Conservation (phyloP, 2,888 invertebrate genomes). For the Lasioglossum calceatum region DNA sequence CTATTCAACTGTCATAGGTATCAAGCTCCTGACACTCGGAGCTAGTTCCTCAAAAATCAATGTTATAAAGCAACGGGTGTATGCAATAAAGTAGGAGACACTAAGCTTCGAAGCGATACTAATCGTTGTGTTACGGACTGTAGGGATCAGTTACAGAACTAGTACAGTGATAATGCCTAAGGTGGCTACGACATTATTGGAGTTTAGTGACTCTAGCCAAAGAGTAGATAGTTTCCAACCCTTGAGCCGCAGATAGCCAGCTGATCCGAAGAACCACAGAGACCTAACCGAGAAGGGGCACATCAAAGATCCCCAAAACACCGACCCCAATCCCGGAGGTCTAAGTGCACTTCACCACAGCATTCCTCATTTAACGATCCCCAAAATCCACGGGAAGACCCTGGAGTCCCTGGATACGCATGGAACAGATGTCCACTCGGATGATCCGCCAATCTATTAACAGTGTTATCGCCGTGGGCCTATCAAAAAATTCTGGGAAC, state of each 20-base stretch:
- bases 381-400: slow-evolving; percentile 15
- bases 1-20: neutral
- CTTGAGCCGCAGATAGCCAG: neutral
- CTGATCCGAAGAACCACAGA: neutral
- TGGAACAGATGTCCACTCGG: neutral
- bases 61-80: neutral
- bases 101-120: neutral
- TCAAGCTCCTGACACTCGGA: neutral
- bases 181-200: neutral
- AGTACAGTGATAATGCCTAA: neutral
- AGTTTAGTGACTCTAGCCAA: neutral
- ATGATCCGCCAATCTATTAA: slow-evolving; percentile 35
- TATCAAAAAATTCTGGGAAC: slow-evolving; percentile 44
- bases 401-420: neutral
- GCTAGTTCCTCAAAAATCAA: neutral
- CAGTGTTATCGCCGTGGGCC: slow-evolving; percentile 37
- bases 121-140: neutral
- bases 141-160: neutral
- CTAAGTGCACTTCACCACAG: neutral
- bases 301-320: neutral
- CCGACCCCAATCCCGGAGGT: neutral
- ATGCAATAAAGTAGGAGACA: neutral
- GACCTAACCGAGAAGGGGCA: neutral
- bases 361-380: slow-evolving; percentile 24
- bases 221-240: neutral